Percentiles rank a stretch among this genome's conserved stretches.
These are phyloP conservation scores for Danio kyathit DNA, from an alignment of 2,797 vertebrate species.

Conservation along the genomic window DNA sequence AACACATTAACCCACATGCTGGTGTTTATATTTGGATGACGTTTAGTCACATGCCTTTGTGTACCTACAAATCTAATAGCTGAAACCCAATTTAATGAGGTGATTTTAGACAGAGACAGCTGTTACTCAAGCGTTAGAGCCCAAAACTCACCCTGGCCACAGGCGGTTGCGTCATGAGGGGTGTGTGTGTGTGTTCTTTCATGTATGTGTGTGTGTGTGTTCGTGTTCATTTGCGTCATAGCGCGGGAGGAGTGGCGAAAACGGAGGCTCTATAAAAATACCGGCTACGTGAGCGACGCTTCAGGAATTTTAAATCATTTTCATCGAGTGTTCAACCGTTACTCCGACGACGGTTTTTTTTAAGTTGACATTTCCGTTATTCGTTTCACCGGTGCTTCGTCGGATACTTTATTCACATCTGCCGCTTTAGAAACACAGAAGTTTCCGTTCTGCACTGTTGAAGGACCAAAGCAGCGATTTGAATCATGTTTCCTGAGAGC, in stretches of 20 bases:
- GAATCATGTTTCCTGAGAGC: constrained; percentile 75
- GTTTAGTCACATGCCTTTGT: background rate
- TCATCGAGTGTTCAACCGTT: background rate
- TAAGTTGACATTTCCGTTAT: background rate
- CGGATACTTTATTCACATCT: background rate
- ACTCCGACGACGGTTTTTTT: background rate
- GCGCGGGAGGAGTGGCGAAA: background rate
- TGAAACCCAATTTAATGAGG: background rate
- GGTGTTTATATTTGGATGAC: background rate
- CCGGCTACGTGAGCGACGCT: background rate
- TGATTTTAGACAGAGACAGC: background rate
- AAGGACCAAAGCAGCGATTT: background rate
- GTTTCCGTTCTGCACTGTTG: background rate
- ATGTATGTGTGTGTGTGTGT: no score
- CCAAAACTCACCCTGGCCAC: background rate
- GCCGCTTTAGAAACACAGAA: background rate
- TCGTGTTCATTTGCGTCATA: constrained; percentile 57
- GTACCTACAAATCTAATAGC: background rate
- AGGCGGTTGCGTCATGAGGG: no score
- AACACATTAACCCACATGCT: background rate
- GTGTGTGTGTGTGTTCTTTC: no score
- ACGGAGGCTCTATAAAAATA: constrained; percentile 19
- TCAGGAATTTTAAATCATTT: background rate
- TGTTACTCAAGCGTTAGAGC: background rate
- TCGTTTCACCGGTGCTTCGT: background rate